A percentile compares a stretch with the other conserved stretches of the same genome.
These are phyloP conservation scores for Odocoileus virginianus DNA, from an alignment of 2,113 vertebrate species.

Conservation along the genomic window DNA sequence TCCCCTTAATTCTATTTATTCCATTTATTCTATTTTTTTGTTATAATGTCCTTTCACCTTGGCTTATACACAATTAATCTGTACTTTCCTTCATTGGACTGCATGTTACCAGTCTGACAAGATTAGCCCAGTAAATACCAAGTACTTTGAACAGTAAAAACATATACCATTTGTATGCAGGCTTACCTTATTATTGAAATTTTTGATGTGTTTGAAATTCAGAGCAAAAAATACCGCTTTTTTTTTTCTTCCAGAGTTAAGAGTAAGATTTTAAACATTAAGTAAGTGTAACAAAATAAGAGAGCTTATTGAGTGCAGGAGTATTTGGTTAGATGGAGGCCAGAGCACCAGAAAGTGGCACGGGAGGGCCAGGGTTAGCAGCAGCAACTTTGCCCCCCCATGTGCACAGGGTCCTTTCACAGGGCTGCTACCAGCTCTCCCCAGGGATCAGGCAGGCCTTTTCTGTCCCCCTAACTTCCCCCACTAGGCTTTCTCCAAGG, in stretches of 20 bases:
- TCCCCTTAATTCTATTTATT: background rate
- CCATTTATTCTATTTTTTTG: background rate
- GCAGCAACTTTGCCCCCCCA: accelerated
- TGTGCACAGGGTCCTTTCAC: accelerated
- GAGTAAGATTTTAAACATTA: background rate
- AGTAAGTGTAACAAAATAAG: background rate
- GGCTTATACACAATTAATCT: background rate
- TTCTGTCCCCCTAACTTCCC: background rate
- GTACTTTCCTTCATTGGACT: background rate
- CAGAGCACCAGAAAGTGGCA: background rate
- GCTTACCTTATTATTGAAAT: background rate
- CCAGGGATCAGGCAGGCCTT: background rate
- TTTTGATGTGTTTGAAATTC: background rate
- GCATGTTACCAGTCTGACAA: background rate
- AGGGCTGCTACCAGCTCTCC: background rate
- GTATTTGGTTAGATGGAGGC: background rate
- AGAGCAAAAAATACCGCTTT: background rate
- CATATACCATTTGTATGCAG: background rate
- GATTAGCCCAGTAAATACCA: background rate
- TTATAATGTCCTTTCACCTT: background rate
- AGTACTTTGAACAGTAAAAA: background rate
- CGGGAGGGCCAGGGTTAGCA: too few relatives aligned
- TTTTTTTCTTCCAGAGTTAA: background rate
- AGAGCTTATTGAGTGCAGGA: background rate
- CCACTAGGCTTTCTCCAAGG: background rate